phyloP scores from a whole-genome alignment of 1,140 invertebrate species.

The Hyposmocoma kahamanoa region DNA sequence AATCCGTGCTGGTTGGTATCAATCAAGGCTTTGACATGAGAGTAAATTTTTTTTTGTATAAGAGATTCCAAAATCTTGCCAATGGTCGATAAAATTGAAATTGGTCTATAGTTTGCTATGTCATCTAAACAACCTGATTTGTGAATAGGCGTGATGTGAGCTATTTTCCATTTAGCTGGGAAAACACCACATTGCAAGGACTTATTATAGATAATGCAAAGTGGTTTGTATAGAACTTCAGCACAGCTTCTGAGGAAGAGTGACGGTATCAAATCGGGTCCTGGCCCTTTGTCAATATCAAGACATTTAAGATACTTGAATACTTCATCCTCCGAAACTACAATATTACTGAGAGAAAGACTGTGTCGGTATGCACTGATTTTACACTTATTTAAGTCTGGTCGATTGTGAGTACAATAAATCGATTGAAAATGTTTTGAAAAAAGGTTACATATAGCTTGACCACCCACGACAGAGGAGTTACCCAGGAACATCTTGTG shows the following conservation, averaged over 20 bases:
- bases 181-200: background rate
- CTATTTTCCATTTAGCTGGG: background rate
- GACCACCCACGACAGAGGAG: background rate
- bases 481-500: background rate
- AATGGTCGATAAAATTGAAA: background rate
- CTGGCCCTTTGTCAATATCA: background rate
- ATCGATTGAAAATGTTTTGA: background rate
- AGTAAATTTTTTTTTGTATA: background rate
- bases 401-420: too few relatives aligned
- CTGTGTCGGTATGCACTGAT: background rate
- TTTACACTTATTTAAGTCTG: too few relatives aligned
- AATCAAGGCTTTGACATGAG: background rate
- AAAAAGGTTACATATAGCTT: background rate
- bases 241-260: background rate
- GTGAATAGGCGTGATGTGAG: background rate
- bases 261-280: background rate
- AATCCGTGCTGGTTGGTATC: background rate
- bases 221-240: background rate
- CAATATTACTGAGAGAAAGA: background rate
- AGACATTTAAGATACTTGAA: background rate
- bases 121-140: too few relatives aligned
- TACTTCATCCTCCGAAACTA: background rate
- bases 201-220: background rate
- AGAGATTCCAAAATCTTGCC: background rate
- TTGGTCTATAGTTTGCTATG: background rate